Conservation (phyloP, 1,140 invertebrate species). For the Aphelinus certus region DNA sequence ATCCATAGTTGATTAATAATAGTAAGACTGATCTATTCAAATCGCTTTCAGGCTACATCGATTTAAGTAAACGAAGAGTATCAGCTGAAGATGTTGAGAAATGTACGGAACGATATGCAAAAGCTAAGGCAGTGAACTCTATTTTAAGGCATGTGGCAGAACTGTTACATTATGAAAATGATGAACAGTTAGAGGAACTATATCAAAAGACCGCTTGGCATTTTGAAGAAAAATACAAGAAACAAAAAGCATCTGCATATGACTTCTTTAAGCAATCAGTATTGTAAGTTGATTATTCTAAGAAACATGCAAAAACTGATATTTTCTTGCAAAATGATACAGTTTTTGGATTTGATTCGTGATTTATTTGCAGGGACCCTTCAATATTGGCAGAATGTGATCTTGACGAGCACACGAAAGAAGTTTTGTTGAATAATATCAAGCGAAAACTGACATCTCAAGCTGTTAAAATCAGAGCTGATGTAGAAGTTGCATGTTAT, state of each 20-base stretch:
- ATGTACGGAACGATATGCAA: constrained; percentile 98
- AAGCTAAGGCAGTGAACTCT: constrained; percentile 98
- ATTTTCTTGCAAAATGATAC: neutral
- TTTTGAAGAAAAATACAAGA: constrained; percentile 98
- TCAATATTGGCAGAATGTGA: constrained; percentile 96
- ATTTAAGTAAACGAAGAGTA: constrained; percentile 98
- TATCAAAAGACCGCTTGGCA: constrained; percentile 99
- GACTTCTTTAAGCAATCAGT: constrained; percentile 99
- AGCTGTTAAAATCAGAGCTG: constrained; percentile 96
- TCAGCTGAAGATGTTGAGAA: constrained; percentile 97
- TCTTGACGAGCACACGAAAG: constrained; percentile 91
- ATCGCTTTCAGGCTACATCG: constrained; percentile 87
- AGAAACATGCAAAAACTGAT: neutral
- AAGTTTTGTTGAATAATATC: constrained; percentile 93
- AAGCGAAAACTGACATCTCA: constrained; percentile 96
- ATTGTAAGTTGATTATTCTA: constrained; percentile 74
- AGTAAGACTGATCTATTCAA: neutral
- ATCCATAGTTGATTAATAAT: neutral
- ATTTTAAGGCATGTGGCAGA: constrained; percentile 97
- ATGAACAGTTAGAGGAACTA: constrained; percentile 93
- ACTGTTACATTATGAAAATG: constrained; percentile 88
- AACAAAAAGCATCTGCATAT: constrained; percentile 88
- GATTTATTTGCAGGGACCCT: constrained; percentile 78
- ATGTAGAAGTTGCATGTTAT: constrained; percentile 98
- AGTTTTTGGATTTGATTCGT: constrained; percentile 29